Evolutionary conservation across 2,797 vertebrate species (phyloP).

Genomic region (Florisuga fusca): DNA sequence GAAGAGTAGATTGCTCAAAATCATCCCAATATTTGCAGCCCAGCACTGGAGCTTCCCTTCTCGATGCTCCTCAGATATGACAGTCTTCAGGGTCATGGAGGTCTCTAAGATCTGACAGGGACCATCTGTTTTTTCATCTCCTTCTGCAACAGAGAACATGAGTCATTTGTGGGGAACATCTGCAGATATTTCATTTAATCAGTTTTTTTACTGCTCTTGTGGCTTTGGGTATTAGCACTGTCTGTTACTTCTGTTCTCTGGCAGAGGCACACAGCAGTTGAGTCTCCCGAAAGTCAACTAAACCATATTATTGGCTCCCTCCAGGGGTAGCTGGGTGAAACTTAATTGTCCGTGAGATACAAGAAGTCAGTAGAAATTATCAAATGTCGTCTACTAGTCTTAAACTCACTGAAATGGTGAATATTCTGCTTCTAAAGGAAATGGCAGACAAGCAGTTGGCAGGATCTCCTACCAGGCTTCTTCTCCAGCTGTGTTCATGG

Average conservation of each 20-base stretch:
- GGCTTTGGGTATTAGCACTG: conserved; percentile 10
- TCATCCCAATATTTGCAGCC: neutral
- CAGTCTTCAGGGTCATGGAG: neutral
- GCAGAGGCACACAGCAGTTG: neutral
- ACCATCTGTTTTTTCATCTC: neutral
- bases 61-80: neutral
- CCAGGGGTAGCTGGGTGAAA: conserved; percentile 52
- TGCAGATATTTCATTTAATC: conserved; percentile 25
- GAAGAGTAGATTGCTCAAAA: neutral
- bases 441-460: conserved; percentile 28
- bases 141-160: neutral
- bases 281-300: conserved; percentile 22
- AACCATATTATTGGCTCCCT: conserved; percentile 46
- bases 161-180: conserved; percentile 23
- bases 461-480: conserved; percentile 29
- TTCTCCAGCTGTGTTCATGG: conserved; percentile 9
- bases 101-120: neutral
- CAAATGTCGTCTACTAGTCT: conserved; percentile 54
- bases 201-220: conserved; percentile 6
- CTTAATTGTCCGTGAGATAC: conserved; percentile 52
- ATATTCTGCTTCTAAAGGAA: conserved; percentile 38
- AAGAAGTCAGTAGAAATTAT: conserved; percentile 60
- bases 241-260: conserved; percentile 1
- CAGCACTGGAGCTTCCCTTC: neutral
- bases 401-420: conserved; percentile 62